Percentiles rank a stretch among this genome's conserved stretches.
phyloP scores from a whole-genome alignment of 2,888 invertebrate genomes.

The Helicoverpa assulta region DNA sequence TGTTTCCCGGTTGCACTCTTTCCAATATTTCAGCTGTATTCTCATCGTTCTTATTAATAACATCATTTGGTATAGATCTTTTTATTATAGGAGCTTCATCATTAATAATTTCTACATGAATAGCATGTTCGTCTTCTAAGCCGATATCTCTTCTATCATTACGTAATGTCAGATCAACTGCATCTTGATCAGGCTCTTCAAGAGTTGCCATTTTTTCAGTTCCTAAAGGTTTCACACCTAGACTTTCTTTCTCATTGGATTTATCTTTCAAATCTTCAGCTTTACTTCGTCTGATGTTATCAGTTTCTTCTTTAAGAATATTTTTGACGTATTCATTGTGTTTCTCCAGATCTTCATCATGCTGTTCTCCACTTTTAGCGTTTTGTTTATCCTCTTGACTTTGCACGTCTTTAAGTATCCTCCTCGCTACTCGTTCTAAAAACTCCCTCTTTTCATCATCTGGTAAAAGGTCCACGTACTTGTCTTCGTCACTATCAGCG shows the following conservation, averaged over 20 bases:
- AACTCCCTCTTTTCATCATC: constrained; percentile 79
- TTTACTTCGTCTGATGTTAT: constrained; percentile 59
- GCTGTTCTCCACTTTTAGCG: constrained; percentile 65
- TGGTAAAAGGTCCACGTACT: constrained; percentile 79
- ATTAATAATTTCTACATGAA: constrained; percentile 11
- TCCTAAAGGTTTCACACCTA: constrained; percentile 49
- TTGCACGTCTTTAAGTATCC: constrained; percentile 75
- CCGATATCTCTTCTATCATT: constrained; percentile 26
- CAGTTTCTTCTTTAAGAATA: constrained; percentile 76
- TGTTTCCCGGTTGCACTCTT: neutral
- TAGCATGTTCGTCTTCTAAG: neutral
- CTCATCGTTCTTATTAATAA: constrained; percentile 10
- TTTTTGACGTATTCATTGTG: constrained; percentile 75
- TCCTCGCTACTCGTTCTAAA: constrained; percentile 77
- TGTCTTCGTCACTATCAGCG: constrained; percentile 70
- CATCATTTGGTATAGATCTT: constrained; percentile 18
- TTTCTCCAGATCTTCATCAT: constrained; percentile 71
- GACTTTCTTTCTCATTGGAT: constrained; percentile 32
- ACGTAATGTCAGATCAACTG: constrained; percentile 20
- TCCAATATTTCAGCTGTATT: constrained; percentile 5
- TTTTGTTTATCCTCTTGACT: constrained; percentile 56
- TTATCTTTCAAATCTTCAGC: constrained; percentile 33
- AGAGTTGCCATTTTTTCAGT: constrained; percentile 32
- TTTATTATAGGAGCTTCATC: constrained; percentile 29
- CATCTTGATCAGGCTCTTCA: constrained; percentile 26